Evolutionary conservation across 2,113 vertebrate genomes (phyloP).

Genomic region (Hemiprocne comata): DNA sequence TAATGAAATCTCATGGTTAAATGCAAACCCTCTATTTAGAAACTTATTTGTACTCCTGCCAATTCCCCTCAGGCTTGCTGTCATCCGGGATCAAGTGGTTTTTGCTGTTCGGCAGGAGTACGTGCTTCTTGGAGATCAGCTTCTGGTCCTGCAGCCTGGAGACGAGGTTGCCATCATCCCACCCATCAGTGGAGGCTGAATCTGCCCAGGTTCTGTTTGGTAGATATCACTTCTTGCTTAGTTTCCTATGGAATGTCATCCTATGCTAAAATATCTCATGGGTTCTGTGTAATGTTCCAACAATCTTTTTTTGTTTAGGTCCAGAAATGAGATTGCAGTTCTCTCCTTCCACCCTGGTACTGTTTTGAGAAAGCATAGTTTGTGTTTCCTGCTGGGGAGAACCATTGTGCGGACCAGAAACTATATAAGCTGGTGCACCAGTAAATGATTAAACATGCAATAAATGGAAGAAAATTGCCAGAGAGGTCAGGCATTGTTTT

Average conservation of each 20-base stretch:
- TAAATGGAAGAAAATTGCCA: background rate
- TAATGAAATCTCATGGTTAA: background rate
- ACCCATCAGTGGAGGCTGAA: constrained; percentile 92
- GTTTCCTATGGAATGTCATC: background rate
- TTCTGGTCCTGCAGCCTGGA: constrained; percentile 80
- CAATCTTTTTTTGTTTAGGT: background rate
- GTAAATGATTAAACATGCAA: background rate
- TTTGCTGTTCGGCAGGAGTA: constrained; percentile 91
- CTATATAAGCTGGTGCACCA: background rate
- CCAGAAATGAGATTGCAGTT: background rate
- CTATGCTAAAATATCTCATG: background rate
- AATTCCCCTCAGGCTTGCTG: constrained; percentile 72
- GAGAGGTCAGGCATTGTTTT: background rate
- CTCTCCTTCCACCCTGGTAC: background rate
- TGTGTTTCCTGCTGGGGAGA: background rate
- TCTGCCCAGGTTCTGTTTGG: background rate
- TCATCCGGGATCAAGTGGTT: constrained; percentile 84
- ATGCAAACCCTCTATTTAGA: background rate
- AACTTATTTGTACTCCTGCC: background rate
- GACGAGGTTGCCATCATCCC: constrained; percentile 96
- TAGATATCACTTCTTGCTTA: constrained; percentile 6
- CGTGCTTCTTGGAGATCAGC: constrained; percentile 85
- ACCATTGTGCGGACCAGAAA: background rate
- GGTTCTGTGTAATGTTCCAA: background rate
- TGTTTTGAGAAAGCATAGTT: background rate